Percentiles rank a stretch among this genome's conserved stretches.
Evolutionary conservation across 2,888 invertebrate genomes (phyloP).

Genomic region (Argyresthia goedartella): DNA sequence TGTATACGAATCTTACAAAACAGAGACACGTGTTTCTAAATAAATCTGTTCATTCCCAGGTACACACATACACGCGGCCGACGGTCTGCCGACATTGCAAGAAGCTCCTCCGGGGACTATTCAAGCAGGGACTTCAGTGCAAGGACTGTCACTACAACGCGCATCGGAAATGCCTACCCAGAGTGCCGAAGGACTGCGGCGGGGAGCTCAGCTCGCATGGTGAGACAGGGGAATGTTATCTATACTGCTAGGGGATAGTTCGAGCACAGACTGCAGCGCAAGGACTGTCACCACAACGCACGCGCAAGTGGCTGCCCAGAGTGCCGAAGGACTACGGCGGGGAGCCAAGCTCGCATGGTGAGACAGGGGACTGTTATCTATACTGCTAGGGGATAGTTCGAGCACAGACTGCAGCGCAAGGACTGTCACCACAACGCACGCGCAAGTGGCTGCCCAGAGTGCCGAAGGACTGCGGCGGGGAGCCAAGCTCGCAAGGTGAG

Average conservation of each 20-base stretch:
- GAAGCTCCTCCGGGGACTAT: conserved; percentile 93
- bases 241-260: conserved; percentile 96
- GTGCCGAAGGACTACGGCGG: conserved; percentile 93
- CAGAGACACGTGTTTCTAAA: no score
- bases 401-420: conserved; percentile 96
- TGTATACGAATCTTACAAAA: no score
- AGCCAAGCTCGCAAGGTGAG: no score
- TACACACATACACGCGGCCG: conserved; percentile 96
- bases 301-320: conserved; percentile 94
- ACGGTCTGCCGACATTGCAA: conserved; percentile 97
- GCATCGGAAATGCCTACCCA: conserved; percentile 93
- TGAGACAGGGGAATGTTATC: background rate
- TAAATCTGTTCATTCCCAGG: no score
- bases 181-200: conserved; percentile 91
- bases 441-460: conserved; percentile 93
- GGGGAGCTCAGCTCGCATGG: conserved; percentile 67
- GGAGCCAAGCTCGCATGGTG: conserved; percentile 43
- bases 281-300: conserved; percentile 96
- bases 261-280: conserved; percentile 97
- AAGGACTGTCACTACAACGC: conserved; percentile 97
- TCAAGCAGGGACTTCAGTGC: conserved; percentile 97
- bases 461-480: conserved; percentile 91
- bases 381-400: conserved; percentile 95
- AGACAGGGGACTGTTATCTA: background rate
- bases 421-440: conserved; percentile 98